These are phyloP conservation scores for Cariama cristata DNA, from an alignment of 2,113 vertebrate genomes.

Conservation along the genomic window DNA sequence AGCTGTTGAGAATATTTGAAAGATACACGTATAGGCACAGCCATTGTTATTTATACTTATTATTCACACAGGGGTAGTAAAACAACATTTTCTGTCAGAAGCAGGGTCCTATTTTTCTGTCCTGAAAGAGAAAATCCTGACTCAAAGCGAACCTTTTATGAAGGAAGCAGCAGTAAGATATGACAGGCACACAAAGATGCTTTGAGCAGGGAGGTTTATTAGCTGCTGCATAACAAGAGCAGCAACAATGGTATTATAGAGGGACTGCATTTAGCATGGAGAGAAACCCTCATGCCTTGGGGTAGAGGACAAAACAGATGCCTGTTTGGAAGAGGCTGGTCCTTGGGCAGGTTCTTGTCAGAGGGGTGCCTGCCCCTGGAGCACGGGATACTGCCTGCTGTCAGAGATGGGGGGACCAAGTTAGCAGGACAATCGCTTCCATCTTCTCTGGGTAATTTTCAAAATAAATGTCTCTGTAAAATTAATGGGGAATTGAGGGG, in stretches of 20 bases:
- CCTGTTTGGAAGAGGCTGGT: background rate
- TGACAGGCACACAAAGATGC: conserved; percentile 41
- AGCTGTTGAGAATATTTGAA: conserved; percentile 25
- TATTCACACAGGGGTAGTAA: conserved; percentile 23
- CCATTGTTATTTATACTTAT: conserved; percentile 25
- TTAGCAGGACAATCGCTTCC: background rate
- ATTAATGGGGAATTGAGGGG: background rate
- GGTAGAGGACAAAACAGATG: background rate
- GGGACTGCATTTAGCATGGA: conserved; percentile 2
- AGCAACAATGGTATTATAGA: conserved; percentile 30
- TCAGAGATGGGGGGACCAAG: background rate
- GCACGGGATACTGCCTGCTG: background rate
- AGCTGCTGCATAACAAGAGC: conserved; percentile 34
- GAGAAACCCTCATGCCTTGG: background rate
- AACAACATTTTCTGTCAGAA: conserved; percentile 31
- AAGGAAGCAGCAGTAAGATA: conserved; percentile 29
- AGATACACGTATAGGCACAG: background rate
- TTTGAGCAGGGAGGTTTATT: conserved; percentile 43
- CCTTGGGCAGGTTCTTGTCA: background rate
- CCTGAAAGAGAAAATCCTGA: conserved; percentile 33
- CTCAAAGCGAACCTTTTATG: background rate
- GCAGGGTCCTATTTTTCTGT: conserved; percentile 1
- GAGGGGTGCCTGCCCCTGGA: background rate
- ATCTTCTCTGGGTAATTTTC: background rate
- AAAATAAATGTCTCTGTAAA: background rate